phyloP scores from a whole-genome alignment of 2,797 vertebrate species.

The Typhlichthys subterraneus region DNA sequence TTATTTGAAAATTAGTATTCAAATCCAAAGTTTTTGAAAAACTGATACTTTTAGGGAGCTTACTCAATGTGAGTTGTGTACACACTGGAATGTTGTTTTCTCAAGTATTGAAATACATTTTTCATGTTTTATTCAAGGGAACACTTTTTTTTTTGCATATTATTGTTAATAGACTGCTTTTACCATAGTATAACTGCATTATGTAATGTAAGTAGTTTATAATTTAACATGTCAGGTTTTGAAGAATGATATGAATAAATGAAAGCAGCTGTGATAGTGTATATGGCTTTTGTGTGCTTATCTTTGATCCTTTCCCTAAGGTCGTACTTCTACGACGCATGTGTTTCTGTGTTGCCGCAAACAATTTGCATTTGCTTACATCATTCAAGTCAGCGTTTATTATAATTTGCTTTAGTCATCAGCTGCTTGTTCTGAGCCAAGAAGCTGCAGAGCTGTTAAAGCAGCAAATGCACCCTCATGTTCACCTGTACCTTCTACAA shows the following conservation, averaged over 20 bases:
- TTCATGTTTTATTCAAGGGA: constrained; percentile 60
- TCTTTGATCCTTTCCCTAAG: no score
- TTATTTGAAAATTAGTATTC: not conserved
- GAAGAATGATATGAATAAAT: constrained; percentile 43
- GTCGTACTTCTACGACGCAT: no score
- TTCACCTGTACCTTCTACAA: no score
- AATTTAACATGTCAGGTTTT: constrained; percentile 45
- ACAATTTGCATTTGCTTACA: no score
- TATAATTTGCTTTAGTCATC: no score
- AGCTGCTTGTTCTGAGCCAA: no score
- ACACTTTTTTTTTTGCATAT: constrained; percentile 40
- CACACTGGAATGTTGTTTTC: constrained; percentile 18
- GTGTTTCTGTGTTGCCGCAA: no score
- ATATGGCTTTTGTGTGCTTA: no score
- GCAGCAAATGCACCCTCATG: no score
- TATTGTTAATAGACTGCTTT: constrained; percentile 37
- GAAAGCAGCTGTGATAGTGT: constrained; percentile 17
- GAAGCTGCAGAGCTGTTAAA: no score
- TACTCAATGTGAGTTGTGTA: constrained; percentile 50
- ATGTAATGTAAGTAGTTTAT: constrained; percentile 44
- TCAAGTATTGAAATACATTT: constrained; percentile 14
- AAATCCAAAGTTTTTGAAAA: not conserved
- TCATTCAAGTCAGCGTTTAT: no score
- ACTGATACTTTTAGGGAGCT: constrained; percentile 32
- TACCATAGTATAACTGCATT: constrained; percentile 29